Base-by-base conservation (phyloP, 2,888 invertebrate genomes). In the Clanis bilineata region DNA sequence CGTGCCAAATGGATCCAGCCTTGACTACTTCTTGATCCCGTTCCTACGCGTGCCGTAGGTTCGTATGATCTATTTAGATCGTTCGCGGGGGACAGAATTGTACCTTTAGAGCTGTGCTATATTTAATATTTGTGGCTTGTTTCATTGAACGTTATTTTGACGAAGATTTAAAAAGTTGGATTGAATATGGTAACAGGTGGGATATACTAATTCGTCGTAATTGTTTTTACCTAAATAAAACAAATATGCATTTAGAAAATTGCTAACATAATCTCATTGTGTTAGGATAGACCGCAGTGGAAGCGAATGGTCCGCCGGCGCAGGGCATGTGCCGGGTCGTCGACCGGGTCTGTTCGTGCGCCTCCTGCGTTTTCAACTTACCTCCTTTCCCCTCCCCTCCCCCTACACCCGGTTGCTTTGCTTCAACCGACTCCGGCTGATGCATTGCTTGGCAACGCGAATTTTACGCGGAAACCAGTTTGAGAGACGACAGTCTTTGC, bases 391-490 rank as follows among this genome's bases (percentile, higher is more conserved):
- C 80, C 81, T 79, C 77, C 77, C 80, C 76, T 79, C 76, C 71
- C 74, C 64, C 67, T 69, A 64, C 73, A 66, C 70, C 71, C 68
- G 74, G 72, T 76, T 78, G 79, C 83, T 82, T 80, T 82, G 80
- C 86, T 83, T 82, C 83, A 78, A 79, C 80, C 83, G 83, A 85
- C 83, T 87, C 88, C 85, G 86, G 82, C 80, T 85, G 88, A 86
- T 90, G 90, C 88, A 90, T 86, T 82, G 88, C 86, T 79, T 85
- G 83, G 90, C 85, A 90, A 88, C 85, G 90, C 90, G 81, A 90
- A 90, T 86, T 90, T 92, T 84, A 88, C 83, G 85, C 82, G 85
- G 83, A 88, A 91, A 92, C 90, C 90, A 83, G 91, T 88, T 88
- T 84, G 68, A 77, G 72, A 76, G 77, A 80, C 82, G 85, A 86